These are phyloP conservation scores for Megaleporinus macrocephalus DNA, from an alignment of 2,113 vertebrate genomes.

Conservation along the genomic window DNA sequence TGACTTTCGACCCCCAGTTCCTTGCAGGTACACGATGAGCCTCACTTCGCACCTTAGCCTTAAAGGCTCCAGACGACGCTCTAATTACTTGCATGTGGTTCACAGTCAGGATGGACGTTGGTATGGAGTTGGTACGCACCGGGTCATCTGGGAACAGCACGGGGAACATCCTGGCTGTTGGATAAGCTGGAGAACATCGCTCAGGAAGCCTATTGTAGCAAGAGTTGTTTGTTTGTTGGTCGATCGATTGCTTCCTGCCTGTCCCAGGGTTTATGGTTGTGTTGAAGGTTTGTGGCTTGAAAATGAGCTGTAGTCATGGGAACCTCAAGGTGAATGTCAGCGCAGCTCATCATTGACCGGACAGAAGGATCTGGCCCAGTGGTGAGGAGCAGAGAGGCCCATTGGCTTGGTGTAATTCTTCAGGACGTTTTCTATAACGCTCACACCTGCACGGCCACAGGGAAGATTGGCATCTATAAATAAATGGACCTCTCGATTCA, in stretches of 20 bases:
- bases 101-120: neutral
- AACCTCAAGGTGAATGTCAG: slow-evolving; percentile 31
- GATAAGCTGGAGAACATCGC: neutral
- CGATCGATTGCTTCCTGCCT: neutral
- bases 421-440: slow-evolving; percentile 54
- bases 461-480: slow-evolving; percentile 2
- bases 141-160: neutral
- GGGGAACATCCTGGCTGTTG: slow-evolving; percentile 4
- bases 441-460: neutral
- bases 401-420: slow-evolving; percentile 66
- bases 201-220: neutral
- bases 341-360: slow-evolving; percentile 61
- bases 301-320: neutral
- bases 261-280: slow-evolving; percentile 7
- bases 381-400: slow-evolving; percentile 50
- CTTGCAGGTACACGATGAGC: neutral
- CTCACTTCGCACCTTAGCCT: neutral
- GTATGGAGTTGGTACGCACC: neutral
- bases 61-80: neutral
- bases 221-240: neutral
- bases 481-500: neutral
- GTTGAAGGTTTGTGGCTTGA: slow-evolving; percentile 1
- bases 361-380: slow-evolving; percentile 53
- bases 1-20: neutral
- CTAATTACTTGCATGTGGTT: slow-evolving; percentile 23